Evolutionary conservation across 1,140 invertebrate genomes (phyloP).

Genomic region (Anoplolepis gracilipes): DNA sequence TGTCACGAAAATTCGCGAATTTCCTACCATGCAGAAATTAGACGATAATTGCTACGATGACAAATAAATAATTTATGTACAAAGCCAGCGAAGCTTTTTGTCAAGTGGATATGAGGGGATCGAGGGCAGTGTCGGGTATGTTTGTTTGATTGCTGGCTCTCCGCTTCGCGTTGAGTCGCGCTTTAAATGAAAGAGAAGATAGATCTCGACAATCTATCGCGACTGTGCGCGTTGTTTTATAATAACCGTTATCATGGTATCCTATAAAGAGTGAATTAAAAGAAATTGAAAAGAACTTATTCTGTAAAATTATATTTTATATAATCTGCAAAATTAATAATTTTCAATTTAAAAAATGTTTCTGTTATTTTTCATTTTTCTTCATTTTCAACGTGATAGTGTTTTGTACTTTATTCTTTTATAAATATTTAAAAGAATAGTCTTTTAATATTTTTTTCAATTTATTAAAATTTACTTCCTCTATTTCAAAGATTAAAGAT

Average conservation of each 20-base stretch:
- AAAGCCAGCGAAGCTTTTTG: constrained; percentile 53
- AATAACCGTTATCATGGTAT: constrained; percentile 19
- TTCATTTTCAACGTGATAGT: background rate
- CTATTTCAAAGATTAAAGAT: background rate
- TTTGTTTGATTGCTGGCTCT: constrained; percentile 50
- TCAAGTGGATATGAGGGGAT: constrained; percentile 20
- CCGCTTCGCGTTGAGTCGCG: constrained; percentile 2
- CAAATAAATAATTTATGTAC: constrained; percentile 57
- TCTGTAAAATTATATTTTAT: background rate
- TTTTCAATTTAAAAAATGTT: background rate
- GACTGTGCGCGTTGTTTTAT: background rate
- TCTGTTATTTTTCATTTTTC: too few relatives aligned
- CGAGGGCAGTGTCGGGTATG: constrained; percentile 37
- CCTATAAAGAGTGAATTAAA: background rate
- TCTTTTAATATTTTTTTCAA: background rate
- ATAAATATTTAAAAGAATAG: background rate
- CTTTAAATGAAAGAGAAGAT: constrained; percentile 10
- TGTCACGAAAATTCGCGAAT: background rate
- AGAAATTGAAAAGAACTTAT: background rate
- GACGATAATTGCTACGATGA: constrained; percentile 27
- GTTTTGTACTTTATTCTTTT: background rate
- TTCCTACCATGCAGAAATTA: background rate
- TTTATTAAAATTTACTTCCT: background rate
- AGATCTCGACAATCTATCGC: background rate
- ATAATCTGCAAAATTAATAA: background rate